These are phyloP conservation scores for Hippoglossus stenolepis DNA, from an alignment of 2,113 vertebrate genomes.

Conservation along the genomic window DNA sequence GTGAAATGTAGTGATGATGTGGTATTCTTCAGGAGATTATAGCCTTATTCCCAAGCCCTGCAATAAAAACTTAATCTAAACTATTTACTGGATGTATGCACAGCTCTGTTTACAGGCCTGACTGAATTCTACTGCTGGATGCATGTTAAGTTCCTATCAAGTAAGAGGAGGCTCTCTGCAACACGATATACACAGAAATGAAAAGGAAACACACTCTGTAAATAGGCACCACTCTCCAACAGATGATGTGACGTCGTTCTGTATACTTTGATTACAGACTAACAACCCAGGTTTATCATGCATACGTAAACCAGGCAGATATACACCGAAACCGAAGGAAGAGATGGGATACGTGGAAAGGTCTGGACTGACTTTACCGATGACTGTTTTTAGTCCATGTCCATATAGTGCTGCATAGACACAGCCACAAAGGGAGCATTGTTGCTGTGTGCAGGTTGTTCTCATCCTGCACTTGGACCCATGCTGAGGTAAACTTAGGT, in stretches of 20 bases:
- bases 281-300: constrained; percentile 26
- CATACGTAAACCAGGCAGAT: constrained; percentile 53
- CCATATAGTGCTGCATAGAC: constrained; percentile 3
- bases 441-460: constrained; percentile 32
- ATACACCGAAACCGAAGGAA: constrained; percentile 32
- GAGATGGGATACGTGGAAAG: constrained; percentile 19
- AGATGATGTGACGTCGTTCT: constrained; percentile 52
- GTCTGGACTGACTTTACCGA: constrained; percentile 1
- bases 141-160: constrained; percentile 37
- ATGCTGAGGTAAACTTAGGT: constrained; percentile 16
- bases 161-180: constrained; percentile 46
- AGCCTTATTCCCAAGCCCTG: constrained; percentile 34
- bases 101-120: constrained; percentile 51
- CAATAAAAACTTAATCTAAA: constrained; percentile 65
- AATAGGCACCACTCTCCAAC: constrained; percentile 43
- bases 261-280: constrained; percentile 65
- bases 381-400: constrained; percentile 8
- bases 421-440: constrained; percentile 37
- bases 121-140: constrained; percentile 31
- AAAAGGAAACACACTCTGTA: constrained; percentile 44
- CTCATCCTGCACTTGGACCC: constrained; percentile 2
- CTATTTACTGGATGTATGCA: constrained; percentile 62
- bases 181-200: constrained; percentile 57
- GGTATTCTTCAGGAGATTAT: constrained; percentile 47
- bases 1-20: constrained; percentile 34